Percentiles rank a stretch among this genome's conserved stretches.
phyloP scores from a whole-genome alignment of 2,888 invertebrate species.

The Cybosia mesomella region DNA sequence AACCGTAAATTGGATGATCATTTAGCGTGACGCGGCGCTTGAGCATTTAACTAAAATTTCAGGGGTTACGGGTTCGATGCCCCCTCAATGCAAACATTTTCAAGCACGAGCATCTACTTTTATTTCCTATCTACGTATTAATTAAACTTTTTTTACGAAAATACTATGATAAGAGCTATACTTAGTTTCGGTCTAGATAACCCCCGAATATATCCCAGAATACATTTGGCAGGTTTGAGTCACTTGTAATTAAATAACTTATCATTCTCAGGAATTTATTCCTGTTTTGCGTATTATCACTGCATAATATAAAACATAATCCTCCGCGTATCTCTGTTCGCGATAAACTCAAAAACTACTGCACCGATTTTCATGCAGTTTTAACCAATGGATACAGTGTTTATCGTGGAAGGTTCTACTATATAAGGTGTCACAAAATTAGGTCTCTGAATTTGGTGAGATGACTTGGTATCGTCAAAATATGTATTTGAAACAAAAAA shows the following conservation, averaged over 20 bases:
- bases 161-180: neutral
- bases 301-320: too few relatives aligned
- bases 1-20: neutral
- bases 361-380: too few relatives aligned
- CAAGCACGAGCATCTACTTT: neutral
- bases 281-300: neutral
- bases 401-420: too few relatives aligned
- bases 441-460: too few relatives aligned
- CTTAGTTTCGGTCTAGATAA: neutral
- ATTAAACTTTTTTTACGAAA: neutral
- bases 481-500: too few relatives aligned
- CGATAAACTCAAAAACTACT: too few relatives aligned
- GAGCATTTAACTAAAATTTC: constrained; percentile 1
- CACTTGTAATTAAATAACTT: neutral
- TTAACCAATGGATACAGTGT: too few relatives aligned
- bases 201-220: neutral
- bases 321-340: too few relatives aligned
- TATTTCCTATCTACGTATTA: neutral
- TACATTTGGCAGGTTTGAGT: neutral
- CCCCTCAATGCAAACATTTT: neutral
- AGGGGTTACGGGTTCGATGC: neutral
- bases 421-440: too few relatives aligned
- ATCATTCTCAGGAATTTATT: neutral
- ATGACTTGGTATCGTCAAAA: too few relatives aligned
- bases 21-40: neutral